These are phyloP conservation scores for Anabacerthia variegaticeps DNA, from an alignment of 2,797 vertebrate genomes.

Conservation along the genomic window DNA sequence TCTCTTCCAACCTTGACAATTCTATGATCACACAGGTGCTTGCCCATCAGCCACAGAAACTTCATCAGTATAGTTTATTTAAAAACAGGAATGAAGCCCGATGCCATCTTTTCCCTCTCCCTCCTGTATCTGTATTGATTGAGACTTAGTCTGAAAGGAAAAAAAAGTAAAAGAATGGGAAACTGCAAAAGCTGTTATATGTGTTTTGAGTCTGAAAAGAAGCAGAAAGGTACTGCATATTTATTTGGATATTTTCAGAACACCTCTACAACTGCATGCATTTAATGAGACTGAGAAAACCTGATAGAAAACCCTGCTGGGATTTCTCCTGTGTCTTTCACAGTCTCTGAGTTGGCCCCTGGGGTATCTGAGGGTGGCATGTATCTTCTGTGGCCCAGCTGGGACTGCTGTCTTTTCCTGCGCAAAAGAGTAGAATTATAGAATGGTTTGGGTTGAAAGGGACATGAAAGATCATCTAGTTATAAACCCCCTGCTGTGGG, in stretches of 20 bases:
- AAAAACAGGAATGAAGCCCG: rapidly evolving
- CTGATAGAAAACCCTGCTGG: not conserved
- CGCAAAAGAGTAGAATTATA: not conserved
- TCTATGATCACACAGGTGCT: not conserved
- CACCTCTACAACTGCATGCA: not conserved
- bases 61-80: not conserved
- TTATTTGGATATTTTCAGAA: not conserved
- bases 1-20: not conserved
- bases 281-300: not conserved
- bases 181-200: not conserved
- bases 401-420: not conserved
- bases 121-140: not conserved
- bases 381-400: rapidly evolving
- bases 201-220: not conserved
- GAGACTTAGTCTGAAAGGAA: not conserved
- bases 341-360: not conserved
- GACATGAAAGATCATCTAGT: not conserved
- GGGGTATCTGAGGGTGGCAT: rapidly evolving
- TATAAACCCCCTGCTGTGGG: not conserved
- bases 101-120: not conserved
- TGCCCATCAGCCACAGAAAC: not conserved
- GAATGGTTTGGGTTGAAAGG: not conserved
- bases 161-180: not conserved
- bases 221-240: not conserved
- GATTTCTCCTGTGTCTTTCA: not conserved